Base-by-base conservation (phyloP, 2,888 invertebrate species). In the Lydus trimaculatus region DNA sequence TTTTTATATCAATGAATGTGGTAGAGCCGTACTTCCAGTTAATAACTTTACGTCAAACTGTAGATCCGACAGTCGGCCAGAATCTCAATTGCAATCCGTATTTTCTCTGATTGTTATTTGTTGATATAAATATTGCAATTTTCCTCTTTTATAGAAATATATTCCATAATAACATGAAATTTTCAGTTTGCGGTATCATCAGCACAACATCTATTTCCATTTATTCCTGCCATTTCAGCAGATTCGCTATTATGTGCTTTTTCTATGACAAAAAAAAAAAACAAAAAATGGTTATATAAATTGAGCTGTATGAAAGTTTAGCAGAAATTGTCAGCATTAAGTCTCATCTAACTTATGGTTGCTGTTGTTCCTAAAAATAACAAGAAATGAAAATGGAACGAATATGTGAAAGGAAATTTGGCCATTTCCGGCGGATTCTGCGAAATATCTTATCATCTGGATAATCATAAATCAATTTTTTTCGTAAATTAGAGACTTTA, bases 341-440 rank as follows among this genome's bases (percentile, higher is more conserved):
- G 69, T 74, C 5, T 76, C 76, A 77, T 78, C 72, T 52, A 52
- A 13, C 9, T 23, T 48, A 74, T 71, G 73, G 43, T 48, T 48
- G 7, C 23, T 70, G 71, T 64, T 72, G 70, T 71, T 69, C 71
- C 65, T 60, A 48, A 25, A 74, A 74, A 75, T 69, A 66, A 72
- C 5, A n/a, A 28, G 28, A 56, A 56, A 25, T 52, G 73, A 73
- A 77, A 75, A 72, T 67, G 68, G 72, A 0, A 20, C 11, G 52
- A 72, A 74, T 74, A 75, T 76, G 75, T 75, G 75, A 73, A 15
- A 28, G 70, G 71, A 76, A 77, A 77, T 77, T 76, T 76, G 73
- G 75, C 72, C 71, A 76, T 77, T 76, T 78, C 77, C 76, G 74
- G 70, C 74, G 76, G 75, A 78, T 75, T 75, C 73, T 73, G 75